A percentile compares a stretch with the other conserved stretches of the same genome.
Evolutionary conservation across 2,888 invertebrate species (phyloP).

Genomic region (Lepas anatifera): DNA sequence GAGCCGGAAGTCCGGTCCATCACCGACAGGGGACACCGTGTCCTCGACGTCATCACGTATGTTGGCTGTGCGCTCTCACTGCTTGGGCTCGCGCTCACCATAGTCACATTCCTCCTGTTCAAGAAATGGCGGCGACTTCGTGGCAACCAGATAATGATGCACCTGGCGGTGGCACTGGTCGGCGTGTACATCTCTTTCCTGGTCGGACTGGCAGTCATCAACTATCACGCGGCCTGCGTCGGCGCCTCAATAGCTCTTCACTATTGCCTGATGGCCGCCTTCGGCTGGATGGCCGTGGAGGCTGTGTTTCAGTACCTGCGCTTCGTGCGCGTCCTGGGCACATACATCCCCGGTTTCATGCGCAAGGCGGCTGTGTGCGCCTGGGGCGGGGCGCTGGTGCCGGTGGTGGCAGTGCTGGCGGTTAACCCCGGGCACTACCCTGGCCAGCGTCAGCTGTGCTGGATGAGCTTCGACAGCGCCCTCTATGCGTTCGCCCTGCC

Average conservation of each 20-base stretch:
- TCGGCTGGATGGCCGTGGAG: slow-evolving; percentile 59
- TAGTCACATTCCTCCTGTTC: slow-evolving; percentile 45
- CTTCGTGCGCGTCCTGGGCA: slow-evolving; percentile 51
- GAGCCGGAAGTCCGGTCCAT: not conserved
- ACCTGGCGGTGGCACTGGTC: slow-evolving; percentile 49
- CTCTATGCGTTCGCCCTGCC: slow-evolving; percentile 43
- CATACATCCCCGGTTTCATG: slow-evolving; percentile 43
- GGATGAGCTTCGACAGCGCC: slow-evolving; percentile 38
- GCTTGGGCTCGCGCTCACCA: slow-evolving; percentile 44
- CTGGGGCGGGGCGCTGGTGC: slow-evolving; percentile 49
- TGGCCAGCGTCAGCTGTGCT: slow-evolving; percentile 32
- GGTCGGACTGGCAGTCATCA: slow-evolving; percentile 31
- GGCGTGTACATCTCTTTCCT: slow-evolving; percentile 42
- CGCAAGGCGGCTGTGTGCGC: slow-evolving; percentile 51
- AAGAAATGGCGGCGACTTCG: slow-evolving; percentile 48
- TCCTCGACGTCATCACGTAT: slow-evolving; percentile 45
- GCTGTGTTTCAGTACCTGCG: slow-evolving; percentile 53
- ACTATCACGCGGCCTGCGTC: slow-evolving; percentile 40
- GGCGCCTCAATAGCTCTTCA: slow-evolving; percentile 49
- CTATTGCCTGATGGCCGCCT: slow-evolving; percentile 52
- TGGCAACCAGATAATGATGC: slow-evolving; percentile 51
- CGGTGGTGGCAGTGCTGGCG: slow-evolving; percentile 39
- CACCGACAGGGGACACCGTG: slow-evolving; percentile 24
- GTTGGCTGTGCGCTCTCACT: slow-evolving; percentile 47
- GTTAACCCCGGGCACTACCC: slow-evolving; percentile 39